Evolutionary conservation across 2,888 invertebrate genomes (phyloP), one percentile per base, ranked within the genome.

Genomic region (Pristionchus maxplancki): DNA sequence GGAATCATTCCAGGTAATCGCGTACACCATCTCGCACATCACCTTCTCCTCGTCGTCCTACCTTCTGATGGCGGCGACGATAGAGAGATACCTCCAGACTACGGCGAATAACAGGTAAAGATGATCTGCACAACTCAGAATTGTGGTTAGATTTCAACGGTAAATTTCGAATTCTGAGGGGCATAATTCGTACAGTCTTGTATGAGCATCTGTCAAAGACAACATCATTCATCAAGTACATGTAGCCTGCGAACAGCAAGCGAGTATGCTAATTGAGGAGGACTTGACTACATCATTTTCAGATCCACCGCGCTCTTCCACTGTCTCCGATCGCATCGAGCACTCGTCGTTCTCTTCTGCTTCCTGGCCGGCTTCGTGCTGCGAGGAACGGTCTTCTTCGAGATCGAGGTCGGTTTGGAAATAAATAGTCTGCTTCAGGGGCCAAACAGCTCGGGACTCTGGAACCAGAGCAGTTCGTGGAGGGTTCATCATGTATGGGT

Each of bases 31-130:
- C 24, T 94, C 93, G 15, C 92, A 94, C 89, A 91, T 94, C 87
- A 93, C 93, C 6, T 88, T 94, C 82, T 92, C 92, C 28, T 91
- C 91, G 37, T 91, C 92, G 1, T 93, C 93, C 9, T 94, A 93
- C 88, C 91, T 94, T 44, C 92, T 94, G 31, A 93, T 94, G 91
- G 92, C 93, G 2, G 93, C 93, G 34, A 93, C 93, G 6, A 91
- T 94, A 37, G 94, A 94, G 81, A 74, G 94, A 89, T 94, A 94
- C 89, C 91, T 94, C 34, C 93, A 94, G 88, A 92, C 92, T n/a
- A 93, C 93, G 13, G 91, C 71, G 20, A 71, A 87, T 34, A 87
- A 40, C 13, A 11, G 86, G 86, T 87, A 13, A 44, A 28, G 24
- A 24, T 48, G 3, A 24, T 48, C 48, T 48, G 5, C 6, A 6